Evolutionary conservation across 2,113 vertebrate species (phyloP).

Genomic region (Chiloscyllium plagiosum): DNA sequence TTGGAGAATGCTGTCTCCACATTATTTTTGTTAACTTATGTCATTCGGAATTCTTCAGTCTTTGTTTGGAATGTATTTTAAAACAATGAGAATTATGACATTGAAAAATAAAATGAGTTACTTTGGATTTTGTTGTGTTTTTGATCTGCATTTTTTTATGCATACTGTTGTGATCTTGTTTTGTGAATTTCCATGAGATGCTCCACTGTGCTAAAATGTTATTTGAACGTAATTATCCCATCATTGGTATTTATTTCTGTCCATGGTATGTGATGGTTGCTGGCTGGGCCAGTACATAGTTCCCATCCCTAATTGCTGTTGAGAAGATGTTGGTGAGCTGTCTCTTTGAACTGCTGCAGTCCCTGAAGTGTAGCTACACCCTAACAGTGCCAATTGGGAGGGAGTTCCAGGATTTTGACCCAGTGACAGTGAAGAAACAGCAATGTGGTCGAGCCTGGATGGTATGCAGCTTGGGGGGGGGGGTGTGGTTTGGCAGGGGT

Average conservation of each 20-base stretch:
- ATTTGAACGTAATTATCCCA: not conserved
- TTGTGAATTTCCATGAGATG: not conserved
- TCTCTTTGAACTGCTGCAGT: no score
- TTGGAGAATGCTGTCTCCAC: not conserved
- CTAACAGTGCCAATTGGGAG: no score
- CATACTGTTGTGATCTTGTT: not conserved
- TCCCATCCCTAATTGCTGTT: no score
- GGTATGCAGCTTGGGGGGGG: no score
- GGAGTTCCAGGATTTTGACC: no score
- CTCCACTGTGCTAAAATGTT: not conserved
- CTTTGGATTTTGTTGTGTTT: not conserved
- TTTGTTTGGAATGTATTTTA: not conserved
- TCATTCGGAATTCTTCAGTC: not conserved
- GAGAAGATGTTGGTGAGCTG: no score
- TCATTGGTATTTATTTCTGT: not conserved
- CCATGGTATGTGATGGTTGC: no score
- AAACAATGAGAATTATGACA: not conserved
- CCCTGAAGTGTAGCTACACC: no score
- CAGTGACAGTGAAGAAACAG: no score
- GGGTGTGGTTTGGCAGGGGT: no score
- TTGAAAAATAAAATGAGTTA: conserved; percentile 8
- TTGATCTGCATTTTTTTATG: not conserved
- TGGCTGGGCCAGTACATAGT: no score
- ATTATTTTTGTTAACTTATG: not conserved
- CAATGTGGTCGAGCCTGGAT: no score